Percentiles rank a stretch among this genome's conserved stretches.
Conservation (phyloP, 2,797 vertebrate genomes). For the Halcyon smyrnensis region DNA sequence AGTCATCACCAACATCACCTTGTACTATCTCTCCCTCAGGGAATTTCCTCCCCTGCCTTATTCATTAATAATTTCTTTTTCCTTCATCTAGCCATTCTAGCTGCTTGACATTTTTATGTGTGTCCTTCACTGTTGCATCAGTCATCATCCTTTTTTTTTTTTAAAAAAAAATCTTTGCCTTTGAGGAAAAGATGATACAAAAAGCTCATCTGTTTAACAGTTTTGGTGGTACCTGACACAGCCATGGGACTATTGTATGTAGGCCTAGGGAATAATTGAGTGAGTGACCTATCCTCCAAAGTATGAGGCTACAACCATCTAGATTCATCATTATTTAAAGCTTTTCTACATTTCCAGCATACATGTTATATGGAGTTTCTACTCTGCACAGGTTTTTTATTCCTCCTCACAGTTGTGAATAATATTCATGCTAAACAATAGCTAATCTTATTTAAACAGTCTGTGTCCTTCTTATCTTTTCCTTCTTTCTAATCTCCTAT, state of each 20-base stretch:
- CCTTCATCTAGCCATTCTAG: background rate
- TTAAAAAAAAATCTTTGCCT: background rate
- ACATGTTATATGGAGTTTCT: background rate
- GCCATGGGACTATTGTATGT: rapidly evolving
- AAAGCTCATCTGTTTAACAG: background rate
- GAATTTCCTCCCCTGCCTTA: background rate
- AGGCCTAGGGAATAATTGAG: background rate
- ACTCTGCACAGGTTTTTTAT: background rate
- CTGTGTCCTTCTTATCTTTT: background rate
- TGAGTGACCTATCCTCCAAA: background rate
- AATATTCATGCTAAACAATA: background rate
- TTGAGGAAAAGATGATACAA: background rate
- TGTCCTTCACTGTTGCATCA: background rate
- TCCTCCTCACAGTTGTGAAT: background rate
- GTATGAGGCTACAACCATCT: background rate
- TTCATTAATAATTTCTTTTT: background rate
- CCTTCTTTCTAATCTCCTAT: background rate
- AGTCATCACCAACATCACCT: background rate
- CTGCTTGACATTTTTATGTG: background rate
- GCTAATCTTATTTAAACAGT: background rate
- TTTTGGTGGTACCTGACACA: background rate
- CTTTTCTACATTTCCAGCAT: background rate
- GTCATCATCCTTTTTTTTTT: background rate
- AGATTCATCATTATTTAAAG: background rate
- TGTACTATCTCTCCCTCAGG: background rate